These are phyloP conservation scores for Pollenia griseotomentosa DNA, from an alignment of 2,888 invertebrate species.

Conservation along the genomic window DNA sequence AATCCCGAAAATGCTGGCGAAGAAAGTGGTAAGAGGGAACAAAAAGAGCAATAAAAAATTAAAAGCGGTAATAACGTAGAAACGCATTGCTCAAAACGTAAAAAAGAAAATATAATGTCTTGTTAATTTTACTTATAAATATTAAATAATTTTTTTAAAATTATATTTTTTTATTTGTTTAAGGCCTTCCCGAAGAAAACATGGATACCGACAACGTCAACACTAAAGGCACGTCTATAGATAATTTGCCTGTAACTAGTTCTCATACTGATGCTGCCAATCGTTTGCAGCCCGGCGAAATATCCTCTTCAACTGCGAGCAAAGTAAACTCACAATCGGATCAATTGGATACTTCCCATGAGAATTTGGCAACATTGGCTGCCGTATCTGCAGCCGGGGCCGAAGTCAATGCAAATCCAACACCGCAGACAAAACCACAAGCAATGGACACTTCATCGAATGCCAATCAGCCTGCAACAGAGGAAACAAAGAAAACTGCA, in stretches of 20 bases:
- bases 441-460: conserved; percentile 10
- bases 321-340: conserved; percentile 20
- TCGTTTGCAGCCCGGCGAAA: neutral
- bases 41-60: neutral
- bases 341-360: conserved; percentile 59
- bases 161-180: neutral
- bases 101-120: neutral
- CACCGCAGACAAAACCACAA: neutral
- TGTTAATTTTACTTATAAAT: neutral
- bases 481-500: conserved; percentile 21
- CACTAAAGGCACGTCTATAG: conserved; percentile 20
- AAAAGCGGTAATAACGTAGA: too few species aligned
- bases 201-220: conserved; percentile 48
- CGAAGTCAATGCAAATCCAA: conserved; percentile 46
- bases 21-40: conserved; percentile 39
- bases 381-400: conserved; percentile 68
- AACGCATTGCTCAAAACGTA: too few species aligned
- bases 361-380: conserved; percentile 66
- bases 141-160: neutral
- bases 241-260: neutral
- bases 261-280: neutral
- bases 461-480: neutral
- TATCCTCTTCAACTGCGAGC: neutral
- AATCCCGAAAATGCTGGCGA: conserved; percentile 32
- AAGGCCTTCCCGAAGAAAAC: conserved; percentile 16